Evolutionary conservation across 2,113 vertebrate genomes (phyloP).

Genomic region (Progne subis): DNA sequence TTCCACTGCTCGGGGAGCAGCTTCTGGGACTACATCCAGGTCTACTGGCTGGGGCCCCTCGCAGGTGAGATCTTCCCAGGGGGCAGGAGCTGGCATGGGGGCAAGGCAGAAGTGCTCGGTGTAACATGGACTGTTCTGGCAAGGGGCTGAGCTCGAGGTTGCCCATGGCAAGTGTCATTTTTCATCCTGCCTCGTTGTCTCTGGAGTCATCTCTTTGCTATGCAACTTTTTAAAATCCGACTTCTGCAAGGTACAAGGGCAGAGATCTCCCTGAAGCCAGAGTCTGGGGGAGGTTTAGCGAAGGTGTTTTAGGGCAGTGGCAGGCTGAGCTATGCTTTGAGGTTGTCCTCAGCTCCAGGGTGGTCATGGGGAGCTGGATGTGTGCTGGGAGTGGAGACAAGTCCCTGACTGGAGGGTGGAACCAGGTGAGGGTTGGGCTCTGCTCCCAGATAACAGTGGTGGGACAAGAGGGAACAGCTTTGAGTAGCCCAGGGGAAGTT

Average conservation of each 20-base stretch:
- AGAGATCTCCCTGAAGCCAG: neutral
- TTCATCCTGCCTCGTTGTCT: neutral
- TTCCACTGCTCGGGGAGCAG: conserved; percentile 86
- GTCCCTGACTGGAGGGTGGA: neutral
- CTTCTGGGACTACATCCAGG: conserved; percentile 78
- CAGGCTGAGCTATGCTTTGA: neutral
- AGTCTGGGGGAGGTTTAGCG: neutral
- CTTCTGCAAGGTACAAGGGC: fast-evolving
- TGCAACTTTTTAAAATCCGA: neutral
- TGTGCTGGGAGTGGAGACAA: neutral
- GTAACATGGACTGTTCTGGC: fast-evolving
- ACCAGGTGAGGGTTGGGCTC: neutral
- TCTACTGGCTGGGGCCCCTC: conserved; percentile 87
- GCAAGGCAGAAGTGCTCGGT: neutral
- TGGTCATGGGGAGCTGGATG: neutral
- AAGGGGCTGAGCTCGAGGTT: neutral
- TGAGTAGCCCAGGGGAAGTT: neutral
- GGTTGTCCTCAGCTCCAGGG: neutral
- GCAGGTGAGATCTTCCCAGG: conserved; percentile 70
- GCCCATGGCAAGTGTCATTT: neutral
- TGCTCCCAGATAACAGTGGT: neutral
- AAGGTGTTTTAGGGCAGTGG: neutral
- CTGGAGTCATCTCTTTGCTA: neutral
- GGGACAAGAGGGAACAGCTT: neutral
- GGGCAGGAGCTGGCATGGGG: neutral